Conservation (phyloP, 2,113 vertebrate species). For the Aegotheles bennettii region DNA sequence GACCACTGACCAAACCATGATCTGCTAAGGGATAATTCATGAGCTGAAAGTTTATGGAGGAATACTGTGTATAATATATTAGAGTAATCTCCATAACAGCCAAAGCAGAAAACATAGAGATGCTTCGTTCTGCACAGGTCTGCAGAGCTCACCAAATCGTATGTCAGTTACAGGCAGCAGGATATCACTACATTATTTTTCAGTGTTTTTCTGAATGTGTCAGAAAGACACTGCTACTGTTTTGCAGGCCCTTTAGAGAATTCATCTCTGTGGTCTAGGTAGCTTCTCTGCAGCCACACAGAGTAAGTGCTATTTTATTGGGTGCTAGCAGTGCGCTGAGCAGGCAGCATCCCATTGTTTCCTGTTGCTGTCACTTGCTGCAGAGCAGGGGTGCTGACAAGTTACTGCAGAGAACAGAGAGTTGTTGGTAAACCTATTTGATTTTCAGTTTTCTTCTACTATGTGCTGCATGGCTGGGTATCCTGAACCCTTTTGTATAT, state of each 20-base stretch:
- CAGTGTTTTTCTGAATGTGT: background rate
- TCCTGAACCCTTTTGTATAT: background rate
- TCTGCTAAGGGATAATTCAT: background rate
- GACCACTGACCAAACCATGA: background rate
- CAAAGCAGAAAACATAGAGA: background rate
- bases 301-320: background rate
- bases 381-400: background rate
- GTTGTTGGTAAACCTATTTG: background rate
- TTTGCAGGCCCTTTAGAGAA: background rate
- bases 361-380: background rate
- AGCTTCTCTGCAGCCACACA: background rate
- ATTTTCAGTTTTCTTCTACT: background rate
- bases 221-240: background rate
- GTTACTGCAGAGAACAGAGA: background rate
- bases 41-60: background rate
- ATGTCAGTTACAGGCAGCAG: background rate
- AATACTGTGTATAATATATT: background rate
- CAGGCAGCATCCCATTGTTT: background rate
- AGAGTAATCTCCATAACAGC: background rate
- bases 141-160: background rate
- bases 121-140: background rate
- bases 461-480: accelerated
- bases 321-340: background rate
- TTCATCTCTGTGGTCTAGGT: background rate
- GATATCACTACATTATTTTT: background rate